Percentiles rank a stretch among this genome's conserved stretches.
Conservation (phyloP, 2,888 invertebrate species). For the Lochmaea capreae region DNA sequence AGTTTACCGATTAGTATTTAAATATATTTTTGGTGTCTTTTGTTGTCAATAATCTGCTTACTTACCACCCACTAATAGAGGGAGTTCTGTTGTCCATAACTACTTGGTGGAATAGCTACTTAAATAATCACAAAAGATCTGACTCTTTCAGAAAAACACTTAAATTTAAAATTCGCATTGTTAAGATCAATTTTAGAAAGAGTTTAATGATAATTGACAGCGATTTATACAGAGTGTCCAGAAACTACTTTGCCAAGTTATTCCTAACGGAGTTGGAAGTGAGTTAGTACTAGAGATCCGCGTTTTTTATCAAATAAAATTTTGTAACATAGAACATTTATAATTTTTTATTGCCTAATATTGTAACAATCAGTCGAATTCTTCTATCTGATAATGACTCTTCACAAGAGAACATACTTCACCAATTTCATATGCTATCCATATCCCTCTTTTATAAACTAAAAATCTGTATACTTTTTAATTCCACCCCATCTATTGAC, state of each 20-base stretch:
- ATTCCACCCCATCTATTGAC: conserved; percentile 33
- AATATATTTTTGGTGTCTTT: not conserved
- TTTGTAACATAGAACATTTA: too few species aligned
- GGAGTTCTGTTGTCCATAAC: conserved; percentile 34
- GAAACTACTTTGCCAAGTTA: too few species aligned
- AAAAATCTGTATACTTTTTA: conserved; percentile 26
- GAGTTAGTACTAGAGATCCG: too few species aligned
- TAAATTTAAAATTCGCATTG: not conserved
- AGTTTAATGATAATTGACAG: conserved; percentile 1
- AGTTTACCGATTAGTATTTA: not conserved
- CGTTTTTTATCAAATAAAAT: too few species aligned
- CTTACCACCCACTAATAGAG: conserved; percentile 33
- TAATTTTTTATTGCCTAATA: conserved; percentile 12
- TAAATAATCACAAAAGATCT: conserved; percentile 13
- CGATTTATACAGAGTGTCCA: too few species aligned
- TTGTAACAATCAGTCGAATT: not conserved
- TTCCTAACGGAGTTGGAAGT: too few species aligned
- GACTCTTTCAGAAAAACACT: conserved; percentile 20
- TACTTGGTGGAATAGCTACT: conserved; percentile 14
- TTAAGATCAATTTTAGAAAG: not conserved
- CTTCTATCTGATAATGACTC: conserved; percentile 1
- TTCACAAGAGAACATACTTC: conserved; percentile 1
- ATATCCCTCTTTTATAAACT: conserved; percentile 24
- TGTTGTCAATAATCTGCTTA: conserved; percentile 31
- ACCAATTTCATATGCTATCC: conserved; percentile 14